Evolutionary conservation across 2,888 invertebrate species (phyloP).

Genomic region (Automeris io): DNA sequence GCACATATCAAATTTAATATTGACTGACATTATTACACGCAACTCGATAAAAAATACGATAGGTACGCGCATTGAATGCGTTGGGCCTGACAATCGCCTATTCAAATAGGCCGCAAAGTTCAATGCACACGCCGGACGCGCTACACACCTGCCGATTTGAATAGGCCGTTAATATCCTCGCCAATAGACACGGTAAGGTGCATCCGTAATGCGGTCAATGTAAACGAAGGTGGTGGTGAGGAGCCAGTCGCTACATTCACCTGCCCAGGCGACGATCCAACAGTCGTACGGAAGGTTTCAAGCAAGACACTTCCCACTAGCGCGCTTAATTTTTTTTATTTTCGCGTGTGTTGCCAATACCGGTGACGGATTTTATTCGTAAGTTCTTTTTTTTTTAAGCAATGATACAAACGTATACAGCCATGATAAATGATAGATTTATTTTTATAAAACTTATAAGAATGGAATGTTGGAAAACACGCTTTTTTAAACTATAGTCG

Average conservation of each 20-base stretch:
- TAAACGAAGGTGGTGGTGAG: slow-evolving; percentile 63
- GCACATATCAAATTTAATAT: background rate
- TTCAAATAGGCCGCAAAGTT: slow-evolving; percentile 65
- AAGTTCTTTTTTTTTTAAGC: slow-evolving; percentile 17
- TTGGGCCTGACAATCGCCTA: slow-evolving; percentile 46
- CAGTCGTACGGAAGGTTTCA: slow-evolving; percentile 55
- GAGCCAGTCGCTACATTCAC: slow-evolving; percentile 62
- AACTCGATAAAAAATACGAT: slow-evolving; percentile 40
- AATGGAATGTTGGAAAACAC: background rate
- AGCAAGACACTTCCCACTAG: slow-evolving; percentile 36
- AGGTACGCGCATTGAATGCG: slow-evolving; percentile 18
- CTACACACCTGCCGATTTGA: slow-evolving; percentile 49
- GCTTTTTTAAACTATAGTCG: slow-evolving; percentile 1
- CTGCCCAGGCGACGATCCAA: slow-evolving; percentile 54
- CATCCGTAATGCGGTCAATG: slow-evolving; percentile 37
- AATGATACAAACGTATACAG: background rate
- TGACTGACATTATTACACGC: slow-evolving; percentile 2
- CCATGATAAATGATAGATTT: background rate
- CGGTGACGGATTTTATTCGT: slow-evolving; percentile 29
- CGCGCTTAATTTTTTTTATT: slow-evolving; percentile 28
- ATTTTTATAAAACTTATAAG: background rate
- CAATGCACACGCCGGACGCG: slow-evolving; percentile 53
- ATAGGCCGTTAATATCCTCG: slow-evolving; percentile 32
- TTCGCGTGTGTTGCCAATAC: slow-evolving; percentile 50
- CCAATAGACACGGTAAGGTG: slow-evolving; percentile 33